These are phyloP conservation scores for Metopia argyrocephala DNA, from an alignment of 2,888 invertebrate species.

Conservation along the genomic window DNA sequence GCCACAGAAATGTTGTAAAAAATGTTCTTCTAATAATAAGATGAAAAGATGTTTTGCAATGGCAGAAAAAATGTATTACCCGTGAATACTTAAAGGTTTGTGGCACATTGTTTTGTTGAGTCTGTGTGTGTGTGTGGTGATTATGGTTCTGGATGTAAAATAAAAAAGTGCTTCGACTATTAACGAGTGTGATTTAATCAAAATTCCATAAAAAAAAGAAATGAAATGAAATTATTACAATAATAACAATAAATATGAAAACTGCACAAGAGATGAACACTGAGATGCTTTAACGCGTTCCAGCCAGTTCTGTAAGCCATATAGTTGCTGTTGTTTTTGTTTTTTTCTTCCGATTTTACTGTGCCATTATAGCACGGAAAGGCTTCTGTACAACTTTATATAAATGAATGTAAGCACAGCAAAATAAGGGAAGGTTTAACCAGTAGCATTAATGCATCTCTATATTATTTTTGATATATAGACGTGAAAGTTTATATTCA, in stretches of 20 bases:
- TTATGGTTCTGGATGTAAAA: neutral
- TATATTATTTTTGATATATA: neutral
- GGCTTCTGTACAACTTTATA: conserved; percentile 40
- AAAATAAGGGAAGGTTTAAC: conserved; percentile 32
- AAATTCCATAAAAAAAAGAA: conserved; percentile 66
- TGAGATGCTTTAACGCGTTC: conserved; percentile 42
- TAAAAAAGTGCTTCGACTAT: conserved; percentile 37
- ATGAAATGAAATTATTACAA: conserved; percentile 64
- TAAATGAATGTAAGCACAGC: neutral
- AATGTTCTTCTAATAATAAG: conserved; percentile 18
- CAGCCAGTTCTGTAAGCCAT: conserved; percentile 28
- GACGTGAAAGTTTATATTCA: too few species aligned
- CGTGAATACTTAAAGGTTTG: conserved; percentile 5
- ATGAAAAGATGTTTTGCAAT: neutral
- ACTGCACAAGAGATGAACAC: conserved; percentile 58
- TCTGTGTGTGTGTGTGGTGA: conserved; percentile 14
- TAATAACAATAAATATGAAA: conserved; percentile 65
- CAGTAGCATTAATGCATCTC: neutral
- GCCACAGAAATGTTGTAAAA: conserved; percentile 33
- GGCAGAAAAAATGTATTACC: neutral
- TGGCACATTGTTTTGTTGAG: conserved; percentile 5
- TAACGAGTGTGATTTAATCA: conserved; percentile 65
- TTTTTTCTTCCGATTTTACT: conserved; percentile 14
- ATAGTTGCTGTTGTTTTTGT: conserved; percentile 28
- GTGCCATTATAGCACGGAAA: conserved; percentile 41